Percentiles rank a stretch among this genome's conserved stretches.
Conservation (phyloP, 2,888 invertebrate species). For the Cacoxenus indagator region DNA sequence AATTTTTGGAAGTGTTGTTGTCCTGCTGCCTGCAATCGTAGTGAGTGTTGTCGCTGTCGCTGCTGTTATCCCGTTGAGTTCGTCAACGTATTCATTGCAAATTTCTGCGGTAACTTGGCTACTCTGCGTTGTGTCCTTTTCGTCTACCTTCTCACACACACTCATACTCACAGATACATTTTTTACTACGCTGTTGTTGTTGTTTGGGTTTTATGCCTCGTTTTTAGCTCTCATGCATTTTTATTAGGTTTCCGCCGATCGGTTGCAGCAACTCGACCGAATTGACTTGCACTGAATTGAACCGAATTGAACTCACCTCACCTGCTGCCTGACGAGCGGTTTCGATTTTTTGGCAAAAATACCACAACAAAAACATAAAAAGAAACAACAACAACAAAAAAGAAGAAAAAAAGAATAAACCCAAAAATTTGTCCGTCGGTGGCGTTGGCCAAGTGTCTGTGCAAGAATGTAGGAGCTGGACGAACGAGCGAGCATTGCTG, state of each 20-base stretch:
- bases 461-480: no score
- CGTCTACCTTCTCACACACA: neutral
- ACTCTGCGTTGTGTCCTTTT: conserved; percentile 1
- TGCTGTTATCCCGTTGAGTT: neutral
- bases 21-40: neutral
- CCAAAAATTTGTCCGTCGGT: no score
- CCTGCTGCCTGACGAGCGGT: neutral
- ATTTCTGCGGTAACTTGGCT: conserved; percentile 55
- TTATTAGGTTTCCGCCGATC: conserved; percentile 43
- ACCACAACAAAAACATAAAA: no score
- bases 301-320: neutral
- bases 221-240: conserved; percentile 45
- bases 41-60: no score
- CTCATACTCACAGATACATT: neutral
- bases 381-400: no score
- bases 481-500: no score
- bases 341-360: neutral
- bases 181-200: neutral
- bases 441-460: no score
- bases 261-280: neutral
- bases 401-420: no score
- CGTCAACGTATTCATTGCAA: conserved; percentile 43
- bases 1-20: conserved; percentile 26
- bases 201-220: neutral
- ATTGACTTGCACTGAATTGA: no score